These are phyloP conservation scores for Trissolcus basalis DNA, from an alignment of 1,140 invertebrate genomes.

Conservation along the genomic window DNA sequence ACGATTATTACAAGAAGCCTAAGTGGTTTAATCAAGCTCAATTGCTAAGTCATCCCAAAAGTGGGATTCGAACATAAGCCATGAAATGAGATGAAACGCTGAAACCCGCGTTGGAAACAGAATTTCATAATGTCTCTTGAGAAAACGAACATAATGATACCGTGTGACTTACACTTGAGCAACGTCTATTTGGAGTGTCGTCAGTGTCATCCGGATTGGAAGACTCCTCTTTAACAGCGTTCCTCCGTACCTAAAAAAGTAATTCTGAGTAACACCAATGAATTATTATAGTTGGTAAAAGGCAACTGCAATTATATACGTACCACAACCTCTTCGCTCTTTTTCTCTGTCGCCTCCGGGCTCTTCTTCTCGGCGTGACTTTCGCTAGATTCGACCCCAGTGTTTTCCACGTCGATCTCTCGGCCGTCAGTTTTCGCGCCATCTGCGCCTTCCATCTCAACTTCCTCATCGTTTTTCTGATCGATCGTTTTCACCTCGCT, in stretches of 20 bases:
- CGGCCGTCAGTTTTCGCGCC: conserved; percentile 26
- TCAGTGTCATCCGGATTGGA: conserved; percentile 72
- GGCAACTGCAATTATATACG: neutral
- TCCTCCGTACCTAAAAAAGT: conserved; percentile 60
- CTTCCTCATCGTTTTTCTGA: conserved; percentile 32
- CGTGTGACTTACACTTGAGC: conserved; percentile 68
- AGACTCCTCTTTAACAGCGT: conserved; percentile 68
- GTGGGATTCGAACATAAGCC: no score
- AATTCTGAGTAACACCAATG: neutral
- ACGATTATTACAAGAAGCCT: neutral
- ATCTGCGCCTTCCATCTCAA: conserved; percentile 15
- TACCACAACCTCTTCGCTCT: conserved; percentile 59
- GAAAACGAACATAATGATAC: neutral
- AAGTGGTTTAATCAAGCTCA: neutral
- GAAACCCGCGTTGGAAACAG: neutral
- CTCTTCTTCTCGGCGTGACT: conserved; percentile 28
- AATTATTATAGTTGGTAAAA: no score
- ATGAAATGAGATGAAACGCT: no score
- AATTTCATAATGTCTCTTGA: neutral
- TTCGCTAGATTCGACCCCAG: conserved; percentile 35
- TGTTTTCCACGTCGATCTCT: conserved; percentile 38
- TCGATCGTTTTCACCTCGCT: neutral
- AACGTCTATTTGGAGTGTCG: conserved; percentile 68
- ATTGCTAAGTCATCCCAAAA: no score
- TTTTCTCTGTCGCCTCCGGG: conserved; percentile 48